Evolutionary conservation across 2,797 vertebrate genomes (phyloP).

Genomic region (Pangasius macronema): DNA sequence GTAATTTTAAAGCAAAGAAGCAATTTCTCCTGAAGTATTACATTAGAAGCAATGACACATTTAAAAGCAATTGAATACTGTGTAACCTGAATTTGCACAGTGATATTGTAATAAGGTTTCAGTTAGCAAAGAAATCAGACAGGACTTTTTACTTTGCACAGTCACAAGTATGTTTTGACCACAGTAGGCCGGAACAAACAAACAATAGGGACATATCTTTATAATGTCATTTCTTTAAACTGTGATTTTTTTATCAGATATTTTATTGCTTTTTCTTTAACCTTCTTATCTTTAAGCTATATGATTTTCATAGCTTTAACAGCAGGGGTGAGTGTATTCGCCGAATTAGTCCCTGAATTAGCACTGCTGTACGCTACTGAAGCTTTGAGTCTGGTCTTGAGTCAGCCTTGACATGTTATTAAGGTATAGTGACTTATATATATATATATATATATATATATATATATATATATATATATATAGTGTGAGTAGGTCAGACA

Average conservation of each 20-base stretch:
- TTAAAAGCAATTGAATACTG: constrained; percentile 6
- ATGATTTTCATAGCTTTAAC: constrained; percentile 15
- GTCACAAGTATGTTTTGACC: constrained; percentile 9
- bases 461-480: neutral
- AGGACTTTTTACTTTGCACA: constrained; percentile 17
- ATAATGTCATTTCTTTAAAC: constrained; percentile 12
- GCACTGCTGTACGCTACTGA: constrained; percentile 7
- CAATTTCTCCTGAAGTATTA: constrained; percentile 23
- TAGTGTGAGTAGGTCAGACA: constrained; percentile 14
- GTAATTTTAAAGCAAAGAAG: constrained; percentile 18
- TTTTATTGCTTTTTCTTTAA: constrained; percentile 38
- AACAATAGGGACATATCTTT: constrained; percentile 24
- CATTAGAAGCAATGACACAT: neutral
- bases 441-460: no score
- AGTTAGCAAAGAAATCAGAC: neutral
- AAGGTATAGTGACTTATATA: neutral
- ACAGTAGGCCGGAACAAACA: neutral
- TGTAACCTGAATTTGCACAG: constrained; percentile 10
- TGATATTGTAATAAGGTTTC: constrained; percentile 17
- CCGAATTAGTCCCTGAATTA: constrained; percentile 8
- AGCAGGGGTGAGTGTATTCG: neutral
- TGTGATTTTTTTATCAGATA: constrained; percentile 16
- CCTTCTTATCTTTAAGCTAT: constrained; percentile 26
- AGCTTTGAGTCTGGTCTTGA: constrained; percentile 9
- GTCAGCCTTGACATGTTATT: constrained; percentile 2